Percentiles rank a stretch among this genome's conserved stretches.
These are phyloP conservation scores for Gallinago stenura DNA, from an alignment of 2,797 vertebrate species.

Conservation along the genomic window DNA sequence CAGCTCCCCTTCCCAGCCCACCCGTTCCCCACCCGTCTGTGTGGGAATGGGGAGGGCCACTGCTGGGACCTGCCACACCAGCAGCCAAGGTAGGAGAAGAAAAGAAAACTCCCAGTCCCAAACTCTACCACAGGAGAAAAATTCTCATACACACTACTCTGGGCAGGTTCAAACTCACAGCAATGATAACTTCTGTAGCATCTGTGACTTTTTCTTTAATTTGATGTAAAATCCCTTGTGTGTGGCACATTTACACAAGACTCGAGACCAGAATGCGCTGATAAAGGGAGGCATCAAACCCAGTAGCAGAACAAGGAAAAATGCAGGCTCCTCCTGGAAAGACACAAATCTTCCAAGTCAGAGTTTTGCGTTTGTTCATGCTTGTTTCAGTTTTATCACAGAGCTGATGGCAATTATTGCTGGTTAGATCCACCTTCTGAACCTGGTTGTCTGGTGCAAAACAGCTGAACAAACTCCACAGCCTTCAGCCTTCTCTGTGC, in stretches of 20 bases:
- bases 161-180: background rate
- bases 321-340: background rate
- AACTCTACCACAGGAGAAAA: background rate
- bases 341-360: background rate
- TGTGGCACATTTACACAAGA: background rate
- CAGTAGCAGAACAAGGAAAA: background rate
- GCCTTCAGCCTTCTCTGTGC: background rate
- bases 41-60: slow-evolving; percentile 15
- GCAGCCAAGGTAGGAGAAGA: background rate
- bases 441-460: background rate
- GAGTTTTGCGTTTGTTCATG: background rate
- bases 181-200: background rate
- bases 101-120: background rate
- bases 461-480: background rate
- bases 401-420: background rate
- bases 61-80: slow-evolving; percentile 13
- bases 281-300: background rate
- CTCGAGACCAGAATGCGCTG: background rate
- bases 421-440: background rate
- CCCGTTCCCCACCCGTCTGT: slow-evolving; percentile 28
- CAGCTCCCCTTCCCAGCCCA: slow-evolving; percentile 50
- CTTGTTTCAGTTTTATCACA: background rate
- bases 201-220: background rate
- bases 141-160: background rate
- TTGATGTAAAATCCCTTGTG: background rate